Conservation (phyloP, 2,888 invertebrate species). For the Nematopogon swammerdamellus region DNA sequence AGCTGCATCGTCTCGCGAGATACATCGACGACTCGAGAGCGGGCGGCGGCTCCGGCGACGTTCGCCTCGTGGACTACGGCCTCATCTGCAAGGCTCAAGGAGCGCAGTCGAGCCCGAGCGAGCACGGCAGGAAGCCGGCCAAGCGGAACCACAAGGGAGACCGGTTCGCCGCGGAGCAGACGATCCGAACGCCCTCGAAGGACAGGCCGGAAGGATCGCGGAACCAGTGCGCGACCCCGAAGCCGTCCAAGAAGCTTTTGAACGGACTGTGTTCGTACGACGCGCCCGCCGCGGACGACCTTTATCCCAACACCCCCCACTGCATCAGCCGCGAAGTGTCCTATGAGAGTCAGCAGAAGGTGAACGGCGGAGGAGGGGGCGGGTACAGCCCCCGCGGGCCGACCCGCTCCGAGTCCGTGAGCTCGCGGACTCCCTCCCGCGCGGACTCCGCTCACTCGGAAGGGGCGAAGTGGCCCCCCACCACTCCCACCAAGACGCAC, state of each 20-base stretch:
- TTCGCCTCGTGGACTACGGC: conserved; percentile 68
- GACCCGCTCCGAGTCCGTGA: background rate
- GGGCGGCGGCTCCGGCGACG: conserved; percentile 62
- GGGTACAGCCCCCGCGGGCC: conserved; percentile 16
- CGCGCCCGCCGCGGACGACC: conserved; percentile 31
- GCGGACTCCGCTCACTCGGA: background rate
- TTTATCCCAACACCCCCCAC: conserved; percentile 31
- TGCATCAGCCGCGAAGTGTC: no score
- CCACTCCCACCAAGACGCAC: background rate
- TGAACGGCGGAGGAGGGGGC: no score
- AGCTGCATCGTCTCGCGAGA: background rate
- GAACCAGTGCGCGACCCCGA: conserved; percentile 35
- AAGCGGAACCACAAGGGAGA: conserved; percentile 59
- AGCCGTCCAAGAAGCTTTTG: conserved; percentile 27
- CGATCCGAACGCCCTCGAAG: conserved; percentile 29
- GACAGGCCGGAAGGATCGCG: conserved; percentile 26
- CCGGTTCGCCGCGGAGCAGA: background rate
- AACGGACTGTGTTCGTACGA: conserved; percentile 27
- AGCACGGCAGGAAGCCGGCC: conserved; percentile 47
- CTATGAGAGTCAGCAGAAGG: no score
- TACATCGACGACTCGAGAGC: conserved; percentile 14
- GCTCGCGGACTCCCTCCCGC: conserved; percentile 6
- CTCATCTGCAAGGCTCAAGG: conserved; percentile 69
- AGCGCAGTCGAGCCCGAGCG: conserved; percentile 60
- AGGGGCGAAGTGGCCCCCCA: background rate